Evolutionary conservation across 2,797 vertebrate genomes (phyloP).

Genomic region (Oophaga sylvatica): DNA sequence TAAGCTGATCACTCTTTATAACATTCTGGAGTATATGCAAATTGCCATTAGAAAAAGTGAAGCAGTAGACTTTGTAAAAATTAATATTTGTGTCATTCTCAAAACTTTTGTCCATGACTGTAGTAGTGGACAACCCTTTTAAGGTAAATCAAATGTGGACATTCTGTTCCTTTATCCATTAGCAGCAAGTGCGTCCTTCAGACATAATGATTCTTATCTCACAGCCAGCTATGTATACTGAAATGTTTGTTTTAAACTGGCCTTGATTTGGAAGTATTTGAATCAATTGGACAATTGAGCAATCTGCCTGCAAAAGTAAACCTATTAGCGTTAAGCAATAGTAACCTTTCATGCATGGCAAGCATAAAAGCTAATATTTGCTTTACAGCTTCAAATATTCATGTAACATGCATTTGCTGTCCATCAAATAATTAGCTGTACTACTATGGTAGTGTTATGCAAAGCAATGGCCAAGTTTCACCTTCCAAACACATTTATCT

Average conservation of each 20-base stretch:
- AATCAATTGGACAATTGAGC: constrained; percentile 8
- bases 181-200: not conserved
- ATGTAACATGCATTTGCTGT: not conserved
- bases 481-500: too few relatives aligned
- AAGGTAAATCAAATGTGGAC: not conserved
- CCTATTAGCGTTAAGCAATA: not conserved
- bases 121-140: too few relatives aligned
- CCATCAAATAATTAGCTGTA: not conserved
- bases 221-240: constrained; percentile 2
- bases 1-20: too few relatives aligned
- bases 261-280: not conserved
- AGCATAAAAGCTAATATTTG: constrained; percentile 26
- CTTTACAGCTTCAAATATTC: constrained; percentile 5
- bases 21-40: too few relatives aligned
- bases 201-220: not conserved
- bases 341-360: constrained; percentile 31
- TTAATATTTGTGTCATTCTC: too few relatives aligned
- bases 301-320: constrained; percentile 16
- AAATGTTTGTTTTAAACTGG: not conserved
- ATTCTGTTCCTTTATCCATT: not conserved
- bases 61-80: too few relatives aligned
- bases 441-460: not conserved
- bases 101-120: too few relatives aligned
- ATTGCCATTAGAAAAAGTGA: too few relatives aligned
- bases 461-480: too few relatives aligned